Evolutionary conservation across 1,140 invertebrate species (phyloP), one percentile per base, ranked within the genome.

Genomic region (Magallana gigas): DNA sequence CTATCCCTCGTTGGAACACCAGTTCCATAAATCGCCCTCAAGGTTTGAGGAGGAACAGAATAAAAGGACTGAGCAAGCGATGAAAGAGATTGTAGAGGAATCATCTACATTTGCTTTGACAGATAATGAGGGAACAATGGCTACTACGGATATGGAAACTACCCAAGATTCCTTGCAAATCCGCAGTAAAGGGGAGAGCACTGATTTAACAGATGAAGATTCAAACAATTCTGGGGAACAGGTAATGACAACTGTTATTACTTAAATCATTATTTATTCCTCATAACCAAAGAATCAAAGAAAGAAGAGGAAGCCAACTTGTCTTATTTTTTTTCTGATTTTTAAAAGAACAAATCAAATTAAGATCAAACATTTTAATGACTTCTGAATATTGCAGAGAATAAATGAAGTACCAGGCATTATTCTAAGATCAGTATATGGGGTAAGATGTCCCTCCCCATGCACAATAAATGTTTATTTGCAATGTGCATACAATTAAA

Each of bases 1-100:
- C 81, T 93, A 92, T 82, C 93, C 93, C 9, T 57, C 88, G 29
- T 76, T 93, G 29, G 92, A 92, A 81, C 90, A 91, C 23, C 90
- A 88, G 59, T 93, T 93, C 85, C 88, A 83, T 57, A 90, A 90
- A 71, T 87, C 83, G 11, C 60, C 85, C n/a, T 85, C 85, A 4
- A 88, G 48, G 11, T 90, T 90, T 88, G 89, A 80, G 3, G 85
- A 90, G 57, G 89, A 91, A 18, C 88, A 89, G 57, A 86, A 90
- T 16, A 86, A 84, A 16, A 64, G 84, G 71, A 87, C 86, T 14
- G 88, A 91, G 23, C 87, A 64, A 18, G 86, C 86, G 5, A 87
- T 88, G 64, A 91, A 89, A 81, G 87, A 90, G 71, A 82, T 88
- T 48, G 86, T 88, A 1, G 83, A 90, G 14, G 89, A 90, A 81